Percentiles rank a stretch among this genome's conserved stretches.
Conservation (phyloP, 2,797 vertebrate genomes). For the Fundulus diaphanus region DNA sequence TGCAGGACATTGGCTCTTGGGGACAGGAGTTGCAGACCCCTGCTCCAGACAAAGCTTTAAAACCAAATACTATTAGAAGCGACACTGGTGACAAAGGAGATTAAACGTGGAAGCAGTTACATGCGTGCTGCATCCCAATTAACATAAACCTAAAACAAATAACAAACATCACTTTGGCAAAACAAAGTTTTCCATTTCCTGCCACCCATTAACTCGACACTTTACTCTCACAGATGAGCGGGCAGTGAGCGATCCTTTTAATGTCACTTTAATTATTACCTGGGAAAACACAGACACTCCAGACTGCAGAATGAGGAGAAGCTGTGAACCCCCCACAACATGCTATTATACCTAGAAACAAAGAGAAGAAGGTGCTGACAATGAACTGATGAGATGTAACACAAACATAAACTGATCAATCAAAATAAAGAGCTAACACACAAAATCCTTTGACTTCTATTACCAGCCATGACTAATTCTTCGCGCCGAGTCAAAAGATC, state of each 20-base stretch:
- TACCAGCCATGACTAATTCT: constrained; percentile 10
- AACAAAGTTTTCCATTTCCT: constrained; percentile 51
- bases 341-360: constrained; percentile 10
- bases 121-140: constrained; percentile 34
- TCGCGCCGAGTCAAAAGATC: constrained; percentile 5
- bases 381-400: not conserved
- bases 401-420: constrained; percentile 6
- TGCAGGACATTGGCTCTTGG: constrained; percentile 14
- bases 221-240: constrained; percentile 43
- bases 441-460: constrained; percentile 24
- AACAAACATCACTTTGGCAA: constrained; percentile 26
- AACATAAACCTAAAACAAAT: constrained; percentile 36
- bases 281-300: constrained; percentile 41
- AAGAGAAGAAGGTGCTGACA: not conserved
- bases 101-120: constrained; percentile 40
- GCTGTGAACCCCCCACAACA: constrained; percentile 24
- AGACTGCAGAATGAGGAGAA: constrained; percentile 36
- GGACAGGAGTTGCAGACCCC: constrained; percentile 20
- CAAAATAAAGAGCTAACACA: not conserved
- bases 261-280: constrained; percentile 57
- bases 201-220: constrained; percentile 47
- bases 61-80: constrained; percentile 23
- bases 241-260: constrained; percentile 44
- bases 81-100: constrained; percentile 54
- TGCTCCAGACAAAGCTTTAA: constrained; percentile 24